Conservation (phyloP, 1,140 invertebrate genomes). For the Temnothorax nylanderi region DNA sequence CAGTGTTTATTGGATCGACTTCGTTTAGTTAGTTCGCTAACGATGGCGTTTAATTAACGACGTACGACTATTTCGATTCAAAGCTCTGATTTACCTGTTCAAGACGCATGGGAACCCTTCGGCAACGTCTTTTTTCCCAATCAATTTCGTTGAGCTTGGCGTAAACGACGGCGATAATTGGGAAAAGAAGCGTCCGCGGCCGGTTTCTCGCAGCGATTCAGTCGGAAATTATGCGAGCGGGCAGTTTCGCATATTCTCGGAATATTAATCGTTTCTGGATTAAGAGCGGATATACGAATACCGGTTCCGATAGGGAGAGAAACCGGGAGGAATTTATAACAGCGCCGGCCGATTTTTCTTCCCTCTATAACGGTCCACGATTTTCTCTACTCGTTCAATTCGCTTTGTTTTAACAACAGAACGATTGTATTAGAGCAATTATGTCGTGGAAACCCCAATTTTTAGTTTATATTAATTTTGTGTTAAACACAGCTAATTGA, state of each 20-base stretch:
- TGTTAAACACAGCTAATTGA: neutral
- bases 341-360: slow-evolving; percentile 33
- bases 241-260: slow-evolving; percentile 72
- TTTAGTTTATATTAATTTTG: neutral
- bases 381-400: neutral
- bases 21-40: neutral
- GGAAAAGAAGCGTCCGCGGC: slow-evolving; percentile 15
- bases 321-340: slow-evolving; percentile 73
- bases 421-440: neutral
- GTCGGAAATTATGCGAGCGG: slow-evolving; percentile 72
- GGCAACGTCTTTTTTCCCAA: neutral
- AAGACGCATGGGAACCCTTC: slow-evolving; percentile 26
- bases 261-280: slow-evolving; percentile 80
- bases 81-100: neutral
- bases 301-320: slow-evolving; percentile 76
- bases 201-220: slow-evolving; percentile 62
- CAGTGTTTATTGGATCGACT: neutral
- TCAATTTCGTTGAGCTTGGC: slow-evolving; percentile 3
- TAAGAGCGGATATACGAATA: slow-evolving; percentile 75
- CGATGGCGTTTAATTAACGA: slow-evolving; percentile 14
- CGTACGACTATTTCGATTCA: neutral
- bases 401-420: neutral
- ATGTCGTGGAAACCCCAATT: neutral
- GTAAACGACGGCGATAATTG: slow-evolving; percentile 31
- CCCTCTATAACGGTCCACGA: slow-evolving; percentile 12